These are phyloP conservation scores for Muscina levida DNA, from an alignment of 2,888 invertebrate genomes.

Conservation along the genomic window DNA sequence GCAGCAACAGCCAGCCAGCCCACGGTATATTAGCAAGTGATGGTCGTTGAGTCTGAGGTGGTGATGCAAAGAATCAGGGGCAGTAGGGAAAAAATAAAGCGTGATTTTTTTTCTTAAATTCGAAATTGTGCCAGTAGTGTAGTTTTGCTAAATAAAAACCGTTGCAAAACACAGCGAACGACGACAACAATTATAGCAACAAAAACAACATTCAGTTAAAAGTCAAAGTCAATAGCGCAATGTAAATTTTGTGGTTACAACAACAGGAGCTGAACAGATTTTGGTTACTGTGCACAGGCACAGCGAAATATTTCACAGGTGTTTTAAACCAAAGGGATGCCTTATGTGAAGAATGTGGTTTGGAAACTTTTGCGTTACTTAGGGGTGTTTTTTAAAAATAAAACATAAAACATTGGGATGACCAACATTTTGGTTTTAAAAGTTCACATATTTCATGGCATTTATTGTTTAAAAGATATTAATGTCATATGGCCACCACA, in stretches of 20 bases:
- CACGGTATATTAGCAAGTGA: constrained; percentile 52
- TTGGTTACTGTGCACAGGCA: neutral
- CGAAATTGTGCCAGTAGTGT: constrained; percentile 67
- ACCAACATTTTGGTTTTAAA: too few relatives aligned
- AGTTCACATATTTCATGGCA: too few relatives aligned
- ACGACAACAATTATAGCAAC: constrained; percentile 36
- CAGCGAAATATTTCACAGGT: constrained; percentile 6
- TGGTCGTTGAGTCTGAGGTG: constrained; percentile 27
- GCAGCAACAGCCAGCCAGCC: constrained; percentile 29
- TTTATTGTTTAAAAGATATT: too few relatives aligned
- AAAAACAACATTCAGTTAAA: constrained; percentile 39
- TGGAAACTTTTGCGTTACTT: too few relatives aligned
- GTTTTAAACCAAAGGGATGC: too few relatives aligned
- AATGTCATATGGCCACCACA: too few relatives aligned
- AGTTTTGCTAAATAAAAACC: constrained; percentile 58
- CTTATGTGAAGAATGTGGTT: too few relatives aligned
- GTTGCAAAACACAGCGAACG: constrained; percentile 60
- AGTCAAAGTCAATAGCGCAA: constrained; percentile 48
- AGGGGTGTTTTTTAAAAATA: too few relatives aligned
- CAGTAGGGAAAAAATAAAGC: constrained; percentile 40
- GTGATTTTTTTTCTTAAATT: constrained; percentile 35
- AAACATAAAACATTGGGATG: too few relatives aligned
- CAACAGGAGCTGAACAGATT: constrained; percentile 59
- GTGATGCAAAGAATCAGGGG: constrained; percentile 1
- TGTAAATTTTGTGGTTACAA: constrained; percentile 47